Base-by-base conservation (phyloP, 2,888 invertebrate genomes). In the Thymelicus acteon region DNA sequence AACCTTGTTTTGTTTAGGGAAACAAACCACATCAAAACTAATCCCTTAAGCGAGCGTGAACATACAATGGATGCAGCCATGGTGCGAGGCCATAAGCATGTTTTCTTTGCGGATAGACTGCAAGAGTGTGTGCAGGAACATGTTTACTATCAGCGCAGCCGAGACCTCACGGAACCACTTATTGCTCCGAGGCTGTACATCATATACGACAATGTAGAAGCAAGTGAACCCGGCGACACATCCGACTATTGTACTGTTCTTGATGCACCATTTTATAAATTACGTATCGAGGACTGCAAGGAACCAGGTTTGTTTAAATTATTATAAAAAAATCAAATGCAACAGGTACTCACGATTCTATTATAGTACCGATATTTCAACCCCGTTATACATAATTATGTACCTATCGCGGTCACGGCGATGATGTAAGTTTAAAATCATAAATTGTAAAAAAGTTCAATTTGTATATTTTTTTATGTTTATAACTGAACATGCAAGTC, bases 201-300 rank as follows among this genome's bases (percentile, higher is more conserved):
- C 40, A 94, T 96, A 8, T 96, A 96, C 77, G 96, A 97, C 78
- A 97, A 96, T 72, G 95, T 97, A 47, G 96, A 97, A 79, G 95
- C 97, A 10, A 94, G 95, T 52, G 95, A 96, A 67, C 94, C 95
- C 0, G 94, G 95, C 54, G 95, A 96, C 75, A 94, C 94, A 0
- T 91, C 94, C 8, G 94, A 95, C 75, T 95, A 95, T 75, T 95
- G 95, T 77, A 94, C 92, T 7, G 92, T 95, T 65, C 92, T 94
- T 13, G 95, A 95, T 76, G 94, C 94, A 31, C 94, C 95, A 0
- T 95, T 95, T 65, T 96, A 96, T 81, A 95, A 95, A 80, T 94
- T 96, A 67, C 89, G 94, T 19, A 92, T 95, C 72, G 95, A 96
- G 84, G 90, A 93, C 76, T 88, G 92, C 60, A 93, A 89, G 80